Conservation (phyloP, 2,888 invertebrate species). For the Seira musarum region DNA sequence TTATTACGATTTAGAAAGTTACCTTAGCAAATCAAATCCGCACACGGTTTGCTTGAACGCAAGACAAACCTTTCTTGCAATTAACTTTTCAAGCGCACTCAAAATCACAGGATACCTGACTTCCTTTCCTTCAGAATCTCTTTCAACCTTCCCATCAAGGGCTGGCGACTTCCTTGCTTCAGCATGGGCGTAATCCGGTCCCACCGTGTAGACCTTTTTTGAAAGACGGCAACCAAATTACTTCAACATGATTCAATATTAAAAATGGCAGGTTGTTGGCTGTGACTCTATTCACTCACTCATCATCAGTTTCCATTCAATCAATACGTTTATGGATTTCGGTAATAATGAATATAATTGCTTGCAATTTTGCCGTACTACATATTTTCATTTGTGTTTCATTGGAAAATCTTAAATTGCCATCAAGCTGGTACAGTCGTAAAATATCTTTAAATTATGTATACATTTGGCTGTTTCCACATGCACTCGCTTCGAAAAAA, state of each 20-base stretch:
- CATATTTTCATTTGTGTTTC: no score
- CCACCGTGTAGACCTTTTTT: slow-evolving; percentile 95
- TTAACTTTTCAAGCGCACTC: slow-evolving; percentile 96
- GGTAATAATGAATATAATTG: no score
- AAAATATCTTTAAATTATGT: no score
- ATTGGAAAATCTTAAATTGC: no score
- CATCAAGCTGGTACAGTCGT: no score
- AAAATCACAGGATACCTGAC: slow-evolving; percentile 98
- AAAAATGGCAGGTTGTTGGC: slow-evolving; percentile 50
- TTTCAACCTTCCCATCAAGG: slow-evolving; percentile 97
- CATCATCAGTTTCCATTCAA: no score
- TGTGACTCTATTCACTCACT: slow-evolving; percentile 42
- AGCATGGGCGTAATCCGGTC: slow-evolving; percentile 99
- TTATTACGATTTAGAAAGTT: no score
- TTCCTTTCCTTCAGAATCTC: slow-evolving; percentile 98
- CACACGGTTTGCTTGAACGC: slow-evolving; percentile 99
- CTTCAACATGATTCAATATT: background rate
- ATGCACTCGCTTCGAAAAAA: no score
- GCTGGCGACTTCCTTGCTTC: slow-evolving; percentile 99
- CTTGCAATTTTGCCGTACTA: no score
- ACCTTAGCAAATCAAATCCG: slow-evolving; percentile 96
- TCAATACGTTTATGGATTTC: no score
- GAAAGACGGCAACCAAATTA: background rate
- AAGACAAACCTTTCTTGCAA: slow-evolving; percentile 96
- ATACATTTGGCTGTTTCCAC: no score